Percentiles rank a stretch among this genome's conserved stretches.
These are phyloP conservation scores for Liasis olivaceus DNA, from an alignment of 2,797 vertebrate genomes.

Conservation along the genomic window DNA sequence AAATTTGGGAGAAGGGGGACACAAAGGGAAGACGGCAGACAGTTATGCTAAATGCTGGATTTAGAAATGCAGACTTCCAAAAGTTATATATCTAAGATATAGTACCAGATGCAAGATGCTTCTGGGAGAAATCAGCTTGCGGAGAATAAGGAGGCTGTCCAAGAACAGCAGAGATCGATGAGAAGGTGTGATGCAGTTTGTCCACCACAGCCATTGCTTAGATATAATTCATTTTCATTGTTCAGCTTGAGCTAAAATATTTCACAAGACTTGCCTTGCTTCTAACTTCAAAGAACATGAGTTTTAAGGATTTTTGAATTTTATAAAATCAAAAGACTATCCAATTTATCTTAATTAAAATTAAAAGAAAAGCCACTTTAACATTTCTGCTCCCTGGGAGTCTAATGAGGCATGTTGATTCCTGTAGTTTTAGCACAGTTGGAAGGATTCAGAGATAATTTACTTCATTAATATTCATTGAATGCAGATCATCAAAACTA, in stretches of 20 bases:
- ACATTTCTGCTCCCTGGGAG: slow-evolving; percentile 71
- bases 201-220: background rate
- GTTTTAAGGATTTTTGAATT: background rate
- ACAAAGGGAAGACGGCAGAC: background rate
- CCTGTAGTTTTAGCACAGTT: slow-evolving; percentile 68
- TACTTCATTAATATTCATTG: slow-evolving; percentile 72
- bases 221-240: background rate
- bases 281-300: background rate
- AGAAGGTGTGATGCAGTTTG: background rate
- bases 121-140: background rate
- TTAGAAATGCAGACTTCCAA: background rate
- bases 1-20: background rate
- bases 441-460: slow-evolving; percentile 70
- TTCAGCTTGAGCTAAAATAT: background rate
- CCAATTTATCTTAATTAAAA: slow-evolving; percentile 71
- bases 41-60: background rate
- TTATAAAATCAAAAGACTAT: slow-evolving; percentile 37
- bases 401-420: slow-evolving; percentile 72
- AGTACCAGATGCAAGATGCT: background rate
- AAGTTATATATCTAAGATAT: background rate
- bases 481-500: slow-evolving; percentile 62
- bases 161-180: background rate
- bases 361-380: slow-evolving; percentile 70
- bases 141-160: background rate
- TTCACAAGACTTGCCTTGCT: background rate